A percentile compares a stretch with the other conserved stretches of the same genome.
phyloP scores from a whole-genome alignment of 2,888 invertebrate species.

The Phytoseiulus persimilis region DNA sequence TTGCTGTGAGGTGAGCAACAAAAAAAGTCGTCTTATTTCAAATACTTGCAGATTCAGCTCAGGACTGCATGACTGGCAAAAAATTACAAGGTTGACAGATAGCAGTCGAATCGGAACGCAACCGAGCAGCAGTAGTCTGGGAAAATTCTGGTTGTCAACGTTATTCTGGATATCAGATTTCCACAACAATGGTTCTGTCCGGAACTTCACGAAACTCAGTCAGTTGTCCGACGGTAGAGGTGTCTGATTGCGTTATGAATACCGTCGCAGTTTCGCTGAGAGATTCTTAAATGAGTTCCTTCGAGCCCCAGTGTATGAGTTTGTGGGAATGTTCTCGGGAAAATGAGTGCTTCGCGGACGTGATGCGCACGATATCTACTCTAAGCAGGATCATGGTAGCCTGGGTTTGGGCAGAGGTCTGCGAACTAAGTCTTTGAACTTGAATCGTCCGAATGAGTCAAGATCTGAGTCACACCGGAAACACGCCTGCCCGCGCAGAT shows the following conservation, averaged over 20 bases:
- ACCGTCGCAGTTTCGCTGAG: neutral
- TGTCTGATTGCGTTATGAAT: neutral
- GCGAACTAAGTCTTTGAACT: no score
- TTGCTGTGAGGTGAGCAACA: neutral
- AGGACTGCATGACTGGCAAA: neutral
- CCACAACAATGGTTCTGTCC: neutral
- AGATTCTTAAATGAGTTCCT: neutral
- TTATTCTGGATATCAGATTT: neutral
- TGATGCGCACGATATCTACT: no score
- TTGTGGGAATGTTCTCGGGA: no score
- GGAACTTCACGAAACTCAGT: neutral
- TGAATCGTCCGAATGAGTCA: no score
- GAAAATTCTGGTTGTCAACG: neutral
- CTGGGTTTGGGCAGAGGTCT: no score
- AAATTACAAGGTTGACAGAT: neutral
- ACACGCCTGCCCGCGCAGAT: no score
- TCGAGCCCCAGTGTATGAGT: no score
- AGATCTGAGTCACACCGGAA: no score
- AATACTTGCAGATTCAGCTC: neutral
- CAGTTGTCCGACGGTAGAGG: neutral
- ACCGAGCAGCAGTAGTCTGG: neutral
- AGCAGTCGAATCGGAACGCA: neutral
- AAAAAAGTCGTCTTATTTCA: neutral
- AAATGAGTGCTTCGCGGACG: no score
- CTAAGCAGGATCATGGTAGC: no score